A percentile compares a stretch with the other conserved stretches of the same genome.
These are phyloP conservation scores for Silurus asotus DNA, from an alignment of 2,113 vertebrate species.

Conservation along the genomic window DNA sequence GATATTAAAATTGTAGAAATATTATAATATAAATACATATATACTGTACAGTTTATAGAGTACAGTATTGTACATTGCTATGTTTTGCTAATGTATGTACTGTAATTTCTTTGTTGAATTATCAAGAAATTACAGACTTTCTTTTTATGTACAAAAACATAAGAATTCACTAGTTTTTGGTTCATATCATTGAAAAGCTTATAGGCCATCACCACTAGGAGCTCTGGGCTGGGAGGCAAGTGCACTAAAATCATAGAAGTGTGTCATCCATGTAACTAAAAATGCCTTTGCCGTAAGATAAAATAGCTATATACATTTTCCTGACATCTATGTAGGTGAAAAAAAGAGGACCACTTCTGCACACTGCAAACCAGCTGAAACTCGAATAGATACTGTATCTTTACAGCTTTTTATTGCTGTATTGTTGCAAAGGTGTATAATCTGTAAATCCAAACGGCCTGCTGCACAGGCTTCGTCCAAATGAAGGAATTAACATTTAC, in stretches of 20 bases:
- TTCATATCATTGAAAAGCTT: neutral
- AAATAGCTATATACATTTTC: neutral
- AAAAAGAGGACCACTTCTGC: neutral
- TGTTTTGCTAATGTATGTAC: too few species aligned
- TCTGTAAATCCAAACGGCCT: neutral
- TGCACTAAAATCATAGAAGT: neutral
- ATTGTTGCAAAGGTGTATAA: neutral
- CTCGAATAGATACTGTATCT: neutral
- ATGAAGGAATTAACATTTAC: constrained; percentile 37
- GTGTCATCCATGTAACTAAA: neutral
- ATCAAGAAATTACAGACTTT: too few species aligned
- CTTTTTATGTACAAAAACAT: neutral
- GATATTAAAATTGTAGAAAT: too few species aligned
- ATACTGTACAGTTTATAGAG: too few species aligned
- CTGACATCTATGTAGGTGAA: neutral
- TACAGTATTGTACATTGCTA: too few species aligned
- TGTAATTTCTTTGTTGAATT: too few species aligned
- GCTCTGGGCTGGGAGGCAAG: neutral
- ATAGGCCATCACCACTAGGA: neutral
- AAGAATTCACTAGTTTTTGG: neutral
- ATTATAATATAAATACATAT: too few species aligned
- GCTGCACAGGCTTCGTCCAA: neutral
- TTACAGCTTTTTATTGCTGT: constrained; percentile 14
- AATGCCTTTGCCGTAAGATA: neutral
- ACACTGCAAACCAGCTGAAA: neutral